Evolutionary conservation across 2,888 invertebrate genomes (phyloP).

Genomic region (Drosophila macrospina): DNA sequence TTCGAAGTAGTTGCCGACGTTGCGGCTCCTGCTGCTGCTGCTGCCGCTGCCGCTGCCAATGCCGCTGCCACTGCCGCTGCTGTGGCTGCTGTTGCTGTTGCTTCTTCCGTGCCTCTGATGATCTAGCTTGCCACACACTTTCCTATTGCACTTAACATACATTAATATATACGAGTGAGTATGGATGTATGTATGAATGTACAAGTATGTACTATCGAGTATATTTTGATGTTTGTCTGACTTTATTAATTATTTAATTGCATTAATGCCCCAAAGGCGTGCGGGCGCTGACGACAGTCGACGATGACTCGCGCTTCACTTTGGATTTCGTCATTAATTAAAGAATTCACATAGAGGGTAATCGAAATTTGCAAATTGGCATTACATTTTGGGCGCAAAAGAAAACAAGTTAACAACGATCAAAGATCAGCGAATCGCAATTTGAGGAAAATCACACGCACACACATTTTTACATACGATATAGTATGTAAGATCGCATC

Average conservation of each 20-base stretch:
- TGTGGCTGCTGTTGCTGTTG: constrained; percentile 29
- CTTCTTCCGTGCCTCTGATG: constrained; percentile 40
- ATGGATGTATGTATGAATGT: constrained; percentile 4
- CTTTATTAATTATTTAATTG: constrained; percentile 79
- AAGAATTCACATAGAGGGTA: constrained; percentile 72
- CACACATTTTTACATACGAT: constrained; percentile 3
- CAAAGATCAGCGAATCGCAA: constrained; percentile 32
- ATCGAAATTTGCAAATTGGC: constrained; percentile 65
- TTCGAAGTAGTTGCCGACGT: constrained; percentile 74
- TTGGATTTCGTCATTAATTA: constrained; percentile 77
- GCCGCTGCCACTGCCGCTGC: constrained; percentile 2
- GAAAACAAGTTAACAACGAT: constrained; percentile 37
- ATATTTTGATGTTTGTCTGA: constrained; percentile 70
- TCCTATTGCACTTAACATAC: constrained; percentile 65
- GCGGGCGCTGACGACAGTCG: constrained; percentile 67
- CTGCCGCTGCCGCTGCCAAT: constrained; percentile 13
- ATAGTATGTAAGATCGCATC: constrained; percentile 40
- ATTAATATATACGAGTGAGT: constrained; percentile 18
- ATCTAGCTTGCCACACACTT: constrained; percentile 59
- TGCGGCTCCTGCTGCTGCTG: neutral
- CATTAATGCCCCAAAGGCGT: constrained; percentile 73
- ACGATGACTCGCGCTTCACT: constrained; percentile 53
- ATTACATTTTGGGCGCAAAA: constrained; percentile 41
- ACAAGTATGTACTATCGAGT: constrained; percentile 40
- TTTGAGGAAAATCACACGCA: constrained; percentile 19